Evolutionary conservation across 2,888 invertebrate genomes (phyloP), one percentile per base, ranked within the genome.

Genomic region (Diarsia rubi): DNA sequence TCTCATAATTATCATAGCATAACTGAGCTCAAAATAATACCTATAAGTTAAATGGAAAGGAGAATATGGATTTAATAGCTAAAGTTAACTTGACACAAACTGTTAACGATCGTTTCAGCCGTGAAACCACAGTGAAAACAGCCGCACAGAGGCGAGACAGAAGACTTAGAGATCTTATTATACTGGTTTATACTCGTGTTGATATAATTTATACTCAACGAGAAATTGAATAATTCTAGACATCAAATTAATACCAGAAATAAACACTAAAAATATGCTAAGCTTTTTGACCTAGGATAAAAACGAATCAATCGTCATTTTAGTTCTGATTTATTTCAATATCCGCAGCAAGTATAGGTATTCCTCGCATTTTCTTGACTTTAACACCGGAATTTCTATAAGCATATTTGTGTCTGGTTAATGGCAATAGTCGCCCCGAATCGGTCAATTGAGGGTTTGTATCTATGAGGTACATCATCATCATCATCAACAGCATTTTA

Each of bases 101-200:
- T 75, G 44, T 27, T 60, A 60, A 44, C 21, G 59, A 71, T 52
- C 59, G 16, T n/a, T 45, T 27, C n/a, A 75, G 19, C n/a, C 27
- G 37, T 45, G 27, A 73, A 75, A 60, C 44, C 49, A 44, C 47
- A 27, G 9, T 27, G 9, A 69, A 59, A 78, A 60, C 14, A 54
- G 11, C 42, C 24, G n/a, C 49, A 19, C 21, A 60, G 24, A 19
- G 24, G 16, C 9, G n/a, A 62, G 3, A n/a, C 8, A n/a, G n/a
- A 42, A 8, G 8, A 42, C 3, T 75, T 44, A 8, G 24, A 49
- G 44, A 31, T 6, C 44, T 52, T 27, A 14, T 49, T 27, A 67
- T 42, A 9, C 12, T 44, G 16, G 3, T 21, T 31, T 12, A 16
- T 9, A 8, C 1, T 45, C n/a, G 21, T 42, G 11, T 62, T 75